phyloP scores from a whole-genome alignment of 2,797 vertebrate species.

The Oreonectes daqikongensis region DNA sequence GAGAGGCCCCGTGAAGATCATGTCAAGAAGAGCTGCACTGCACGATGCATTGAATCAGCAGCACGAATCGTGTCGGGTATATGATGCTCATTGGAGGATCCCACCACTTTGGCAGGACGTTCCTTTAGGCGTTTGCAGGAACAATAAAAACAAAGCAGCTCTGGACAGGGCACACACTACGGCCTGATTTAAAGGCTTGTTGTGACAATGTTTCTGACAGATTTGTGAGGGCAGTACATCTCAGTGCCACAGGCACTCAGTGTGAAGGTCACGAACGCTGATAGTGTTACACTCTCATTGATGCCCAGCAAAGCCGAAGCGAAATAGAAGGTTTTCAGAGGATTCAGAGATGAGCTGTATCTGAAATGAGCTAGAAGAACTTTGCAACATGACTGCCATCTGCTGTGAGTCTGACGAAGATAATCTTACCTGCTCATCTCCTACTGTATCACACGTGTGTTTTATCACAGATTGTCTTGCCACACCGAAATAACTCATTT shows the following conservation, averaged over 20 bases:
- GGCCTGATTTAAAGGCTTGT: constrained; percentile 44
- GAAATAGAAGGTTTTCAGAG: constrained; percentile 32
- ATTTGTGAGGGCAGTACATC: constrained; percentile 36
- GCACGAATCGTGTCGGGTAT: background rate
- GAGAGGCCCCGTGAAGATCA: background rate
- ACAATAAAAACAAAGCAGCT: constrained; percentile 30
- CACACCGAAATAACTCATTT: constrained; percentile 2
- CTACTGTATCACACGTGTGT: background rate
- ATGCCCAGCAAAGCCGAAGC: constrained; percentile 9
- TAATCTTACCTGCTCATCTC: background rate
- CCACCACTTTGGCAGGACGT: background rate
- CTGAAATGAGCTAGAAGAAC: constrained; percentile 41
- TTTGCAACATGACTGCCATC: constrained; percentile 43
- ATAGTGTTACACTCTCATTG: constrained; percentile 9
- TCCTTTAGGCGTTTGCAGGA: background rate
- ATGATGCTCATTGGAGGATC: background rate
- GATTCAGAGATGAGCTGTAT: constrained; percentile 41
- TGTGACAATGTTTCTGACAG: constrained; percentile 33
- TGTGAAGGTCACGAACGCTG: constrained; percentile 35
- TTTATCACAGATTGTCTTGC: background rate
- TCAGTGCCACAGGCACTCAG: constrained; percentile 30
- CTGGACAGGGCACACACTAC: background rate
- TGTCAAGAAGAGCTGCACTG: background rate
- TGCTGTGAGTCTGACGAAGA: constrained; percentile 3
- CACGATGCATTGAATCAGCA: no score